A percentile compares a stretch with the other conserved stretches of the same genome.
Evolutionary conservation across 2,797 vertebrate species (phyloP).

Genomic region (Bradypodion ventrale): DNA sequence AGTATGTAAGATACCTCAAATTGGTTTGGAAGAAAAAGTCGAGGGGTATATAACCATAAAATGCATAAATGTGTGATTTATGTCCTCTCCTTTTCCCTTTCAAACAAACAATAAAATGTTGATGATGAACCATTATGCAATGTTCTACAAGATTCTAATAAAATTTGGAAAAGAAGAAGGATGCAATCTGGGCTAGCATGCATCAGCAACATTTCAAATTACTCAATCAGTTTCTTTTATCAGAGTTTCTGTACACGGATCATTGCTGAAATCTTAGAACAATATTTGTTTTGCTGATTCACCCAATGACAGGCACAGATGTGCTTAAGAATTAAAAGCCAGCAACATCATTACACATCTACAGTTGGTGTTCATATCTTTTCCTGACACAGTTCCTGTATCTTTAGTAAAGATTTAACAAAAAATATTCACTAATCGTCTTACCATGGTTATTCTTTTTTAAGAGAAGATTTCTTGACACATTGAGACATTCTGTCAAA

Average conservation of each 20-base stretch:
- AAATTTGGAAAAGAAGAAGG: conserved; percentile 25
- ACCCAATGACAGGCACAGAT: neutral
- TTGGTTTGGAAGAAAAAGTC: neutral
- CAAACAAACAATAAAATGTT: neutral
- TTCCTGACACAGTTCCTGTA: neutral
- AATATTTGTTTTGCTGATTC: neutral
- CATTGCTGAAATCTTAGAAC: conserved; percentile 6
- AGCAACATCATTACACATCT: neutral
- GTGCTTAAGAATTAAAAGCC: neutral
- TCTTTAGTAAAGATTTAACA: neutral
- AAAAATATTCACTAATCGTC: neutral
- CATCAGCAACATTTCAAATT: conserved; percentile 36
- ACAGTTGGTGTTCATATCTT: neutral
- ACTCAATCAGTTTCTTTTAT: conserved; percentile 34
- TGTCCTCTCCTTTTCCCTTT: conserved; percentile 34
- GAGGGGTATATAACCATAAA: neutral
- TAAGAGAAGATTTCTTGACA: no score
- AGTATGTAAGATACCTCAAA: neutral
- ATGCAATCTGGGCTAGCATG: conserved; percentile 16
- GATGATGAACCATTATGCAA: conserved; percentile 50
- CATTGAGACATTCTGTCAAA: no score
- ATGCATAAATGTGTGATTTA: neutral
- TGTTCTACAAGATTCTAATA: conserved; percentile 35
- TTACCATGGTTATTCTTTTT: no score
- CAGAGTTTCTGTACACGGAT: fast-evolving